phyloP scores from a whole-genome alignment of 2,113 vertebrate species.

The Scomber scombrus region DNA sequence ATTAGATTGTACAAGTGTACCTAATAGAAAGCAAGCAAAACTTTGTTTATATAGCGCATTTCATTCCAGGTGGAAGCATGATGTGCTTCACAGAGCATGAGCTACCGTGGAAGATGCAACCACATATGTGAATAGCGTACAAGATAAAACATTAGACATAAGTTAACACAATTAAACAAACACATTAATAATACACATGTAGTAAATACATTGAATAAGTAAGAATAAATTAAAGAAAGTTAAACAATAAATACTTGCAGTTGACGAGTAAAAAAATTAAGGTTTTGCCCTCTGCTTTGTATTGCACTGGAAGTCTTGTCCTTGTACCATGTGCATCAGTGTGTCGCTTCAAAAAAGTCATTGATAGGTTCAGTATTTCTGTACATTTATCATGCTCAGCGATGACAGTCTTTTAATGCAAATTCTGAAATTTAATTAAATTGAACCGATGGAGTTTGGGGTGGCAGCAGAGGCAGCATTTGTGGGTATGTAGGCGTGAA shows the following conservation, averaged over 20 bases:
- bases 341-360: slow-evolving; percentile 23
- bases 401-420: slow-evolving; percentile 67
- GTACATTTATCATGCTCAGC: slow-evolving; percentile 63
- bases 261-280: neutral
- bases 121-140: too few relatives aligned
- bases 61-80: too few relatives aligned
- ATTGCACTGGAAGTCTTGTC: neutral
- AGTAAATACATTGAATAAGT: too few relatives aligned
- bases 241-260: too few relatives aligned
- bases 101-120: too few relatives aligned
- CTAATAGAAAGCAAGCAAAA: too few relatives aligned
- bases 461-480: slow-evolving; percentile 57
- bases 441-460: slow-evolving; percentile 60
- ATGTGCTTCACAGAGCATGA: too few relatives aligned
- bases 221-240: too few relatives aligned
- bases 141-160: too few relatives aligned
- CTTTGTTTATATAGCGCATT: too few relatives aligned
- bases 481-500: slow-evolving; percentile 70
- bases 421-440: slow-evolving; percentile 71
- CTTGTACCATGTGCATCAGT: slow-evolving; percentile 25
- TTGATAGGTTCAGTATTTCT: slow-evolving; percentile 44
- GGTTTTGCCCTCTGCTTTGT: slow-evolving; percentile 2
- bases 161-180: too few relatives aligned
- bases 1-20: neutral
- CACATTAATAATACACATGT: too few relatives aligned